Percentiles rank a stretch among this genome's conserved stretches.
These are phyloP conservation scores for Callaeas wilsoni DNA, from an alignment of 2,113 vertebrate genomes.

Conservation along the genomic window DNA sequence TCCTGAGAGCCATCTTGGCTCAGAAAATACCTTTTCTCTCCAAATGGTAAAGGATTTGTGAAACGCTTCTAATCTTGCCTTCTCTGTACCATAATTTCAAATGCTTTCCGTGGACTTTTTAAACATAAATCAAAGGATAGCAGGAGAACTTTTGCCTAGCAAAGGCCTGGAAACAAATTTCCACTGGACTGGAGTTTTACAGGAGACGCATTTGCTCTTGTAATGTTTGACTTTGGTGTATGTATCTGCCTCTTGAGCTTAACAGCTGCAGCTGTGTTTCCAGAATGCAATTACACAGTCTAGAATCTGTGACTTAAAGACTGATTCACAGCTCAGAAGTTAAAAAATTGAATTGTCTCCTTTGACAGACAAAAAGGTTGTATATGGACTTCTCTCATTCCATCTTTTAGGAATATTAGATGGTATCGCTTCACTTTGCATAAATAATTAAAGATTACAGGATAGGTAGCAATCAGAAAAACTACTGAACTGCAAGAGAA, in stretches of 20 bases:
- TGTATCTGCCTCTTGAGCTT: not conserved
- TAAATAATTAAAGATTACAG: not conserved
- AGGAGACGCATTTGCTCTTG: not conserved
- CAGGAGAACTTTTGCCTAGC: not conserved
- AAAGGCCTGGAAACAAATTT: not conserved
- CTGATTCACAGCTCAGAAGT: not conserved
- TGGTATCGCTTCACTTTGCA: not conserved
- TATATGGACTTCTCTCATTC: not conserved
- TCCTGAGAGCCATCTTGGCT: conserved; percentile 35
- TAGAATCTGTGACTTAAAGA: not conserved
- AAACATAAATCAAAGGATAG: conserved; percentile 14
- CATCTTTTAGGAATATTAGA: not conserved
- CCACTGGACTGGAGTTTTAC: not conserved
- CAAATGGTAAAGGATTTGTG: conserved; percentile 18
- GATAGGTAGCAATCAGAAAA: not conserved
- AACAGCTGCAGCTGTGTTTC: not conserved
- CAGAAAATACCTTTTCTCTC: conserved; percentile 9
- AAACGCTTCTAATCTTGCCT: not conserved
- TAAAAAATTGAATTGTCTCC: not conserved
- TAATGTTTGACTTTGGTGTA: not conserved
- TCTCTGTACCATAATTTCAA: not conserved
- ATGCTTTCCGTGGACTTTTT: not conserved
- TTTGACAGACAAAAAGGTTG: not conserved
- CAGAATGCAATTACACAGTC: not conserved
- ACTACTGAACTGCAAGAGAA: not conserved